Evolutionary conservation across 2,113 vertebrate genomes (phyloP), one percentile per base, ranked within the genome.

Genomic region (Cololabis saira): DNA sequence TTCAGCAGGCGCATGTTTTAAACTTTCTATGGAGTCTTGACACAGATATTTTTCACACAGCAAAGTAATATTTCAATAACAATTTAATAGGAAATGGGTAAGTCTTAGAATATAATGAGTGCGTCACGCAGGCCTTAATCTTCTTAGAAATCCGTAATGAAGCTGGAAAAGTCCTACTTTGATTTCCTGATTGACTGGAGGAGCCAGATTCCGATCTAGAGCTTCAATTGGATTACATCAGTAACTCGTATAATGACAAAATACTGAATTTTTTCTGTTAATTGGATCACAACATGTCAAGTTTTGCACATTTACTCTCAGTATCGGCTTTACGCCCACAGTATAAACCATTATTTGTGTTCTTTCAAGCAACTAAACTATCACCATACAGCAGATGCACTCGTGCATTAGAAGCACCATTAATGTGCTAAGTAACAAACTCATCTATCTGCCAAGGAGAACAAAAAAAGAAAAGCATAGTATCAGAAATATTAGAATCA

Each of bases 151-250:
- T 80, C 74, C 53, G 7, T 52, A 60, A 70, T 83, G 61, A 42
- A 18, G 69, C 70, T 66, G 3, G 10, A 63, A 60, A 82, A 87
- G 89, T 87, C 85, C 68, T 44, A 41, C 77, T 87, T 82, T 86
- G 82, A 89, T 85, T 84, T 83, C 59, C 84, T 69, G 42, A 59
- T 75, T 78, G 77, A 90, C 84, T 76, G 49, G 48, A 52, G 67
- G 22, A 86, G 74, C 71, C 41, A 73, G 73, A 88, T 87, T 86
- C 45, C 81, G 80, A 86, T 90, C 84, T 82, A 30, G 47, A 64
- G 66, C 66, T 80, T 78, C 80, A 84, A 78, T 80, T 78, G 85
- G 88, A 91, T 91, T 88, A 87, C 18, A 71, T 69, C 66, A 72
- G 84, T 81, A 83, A 90, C 80, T 64, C 82, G 65, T 47, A 22